Conservation (phyloP, 2,888 invertebrate species). For the Caprella mutica region DNA sequence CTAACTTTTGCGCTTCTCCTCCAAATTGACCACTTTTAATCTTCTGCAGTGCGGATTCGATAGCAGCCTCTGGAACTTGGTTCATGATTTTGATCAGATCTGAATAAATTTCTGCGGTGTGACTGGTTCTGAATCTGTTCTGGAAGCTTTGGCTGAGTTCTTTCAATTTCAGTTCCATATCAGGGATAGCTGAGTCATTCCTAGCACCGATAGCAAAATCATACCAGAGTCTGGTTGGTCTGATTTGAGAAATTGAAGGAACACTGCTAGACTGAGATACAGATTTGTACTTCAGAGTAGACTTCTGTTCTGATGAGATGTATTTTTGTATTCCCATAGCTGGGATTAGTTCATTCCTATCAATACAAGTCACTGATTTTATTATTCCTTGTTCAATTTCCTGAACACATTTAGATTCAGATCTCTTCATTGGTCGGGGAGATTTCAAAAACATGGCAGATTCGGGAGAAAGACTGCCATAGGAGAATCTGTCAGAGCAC, state of each 20-base stretch:
- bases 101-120: neutral
- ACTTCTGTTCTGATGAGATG: neutral
- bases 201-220: neutral
- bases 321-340: neutral
- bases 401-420: constrained; percentile 11
- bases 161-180: neutral
- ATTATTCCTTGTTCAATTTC: constrained; percentile 10
- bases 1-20: neutral
- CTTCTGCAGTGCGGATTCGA: neutral
- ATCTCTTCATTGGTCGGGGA: neutral
- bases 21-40: neutral
- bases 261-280: neutral
- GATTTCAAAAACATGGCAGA: neutral
- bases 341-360: neutral
- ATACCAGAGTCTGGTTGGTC: constrained; percentile 5
- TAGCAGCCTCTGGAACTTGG: neutral
- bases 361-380: constrained; percentile 1
- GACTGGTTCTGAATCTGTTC: neutral
- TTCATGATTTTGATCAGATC: constrained; percentile 1
- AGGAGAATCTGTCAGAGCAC: neutral
- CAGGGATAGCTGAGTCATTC: neutral
- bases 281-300: neutral
- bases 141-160: neutral
- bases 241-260: neutral
- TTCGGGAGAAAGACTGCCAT: neutral